Base-by-base conservation (phyloP, 2,113 vertebrate genomes). In the Dunckerocampus dactyliophorus region DNA sequence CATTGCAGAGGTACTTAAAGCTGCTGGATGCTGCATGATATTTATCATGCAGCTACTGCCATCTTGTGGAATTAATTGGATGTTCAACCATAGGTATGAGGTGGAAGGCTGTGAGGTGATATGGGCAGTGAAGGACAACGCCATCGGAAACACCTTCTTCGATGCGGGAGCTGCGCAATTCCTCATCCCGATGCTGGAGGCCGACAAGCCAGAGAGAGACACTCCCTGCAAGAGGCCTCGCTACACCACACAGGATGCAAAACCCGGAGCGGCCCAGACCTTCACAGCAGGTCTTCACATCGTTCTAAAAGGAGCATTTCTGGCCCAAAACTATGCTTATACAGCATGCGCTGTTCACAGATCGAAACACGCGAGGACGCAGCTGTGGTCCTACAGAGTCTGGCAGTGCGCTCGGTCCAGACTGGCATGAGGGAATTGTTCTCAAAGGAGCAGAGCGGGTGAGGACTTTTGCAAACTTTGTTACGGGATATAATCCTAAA, bases 61-160 rank as follows among this genome's bases (percentile, higher is more conserved):
- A 43, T 43, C 39, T 43, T 43, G 39, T 43, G 39, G 39, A 43
- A 2, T 5, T 43, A 43, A 34, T 34, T 2, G 7, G 31, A 34
- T 34, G 39, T 43, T 43, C 39, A 8, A 63, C 1, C 69, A 6
- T 22, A 92, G 91, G 55, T 93, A 95, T 76, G 94, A 98, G 85
- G 88, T 99, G 48, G 88, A 93, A 82, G 93, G 93, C 63, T 98
- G 95, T 42, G 93, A 99, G 84, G 93, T 98, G 19, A 89, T 99
- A 77, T 99, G 97, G 97, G 96, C 91, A 3, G 90, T 98, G 73
- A 99, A 96, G 87, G 95, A 99, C 83, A 93, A 93, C 83, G 93
- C 94, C 58, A 97, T 99, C 65, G 96, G 97, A 42, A 99, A 97
- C 76, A 93, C 94, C 2, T 99, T 98, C 80, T 98, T 99, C 46